Evolutionary conservation across 2,113 vertebrate genomes (phyloP).

Genomic region (Laticauda colubrina): DNA sequence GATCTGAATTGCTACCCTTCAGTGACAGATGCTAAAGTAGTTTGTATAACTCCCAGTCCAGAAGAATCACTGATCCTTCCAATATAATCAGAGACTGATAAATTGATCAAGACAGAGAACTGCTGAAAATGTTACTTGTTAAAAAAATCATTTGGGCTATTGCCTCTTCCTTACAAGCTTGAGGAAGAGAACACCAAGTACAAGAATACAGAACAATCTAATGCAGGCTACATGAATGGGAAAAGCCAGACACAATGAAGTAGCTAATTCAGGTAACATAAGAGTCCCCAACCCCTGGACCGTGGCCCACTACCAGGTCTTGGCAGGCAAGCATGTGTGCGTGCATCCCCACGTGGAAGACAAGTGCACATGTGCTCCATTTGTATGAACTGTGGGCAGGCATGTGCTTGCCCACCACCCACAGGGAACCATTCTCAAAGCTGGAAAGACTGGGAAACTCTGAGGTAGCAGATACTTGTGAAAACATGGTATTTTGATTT

Average conservation of each 20-base stretch:
- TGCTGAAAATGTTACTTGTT: constrained; percentile 48
- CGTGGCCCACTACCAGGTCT: not conserved
- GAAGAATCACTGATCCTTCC: constrained; percentile 68
- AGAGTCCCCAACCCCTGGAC: not conserved
- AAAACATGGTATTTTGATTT: not conserved
- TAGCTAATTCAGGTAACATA: not conserved
- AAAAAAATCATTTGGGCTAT: constrained; percentile 50
- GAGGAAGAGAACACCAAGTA: not conserved
- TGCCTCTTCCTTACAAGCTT: constrained; percentile 50
- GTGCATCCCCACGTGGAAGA: not conserved
- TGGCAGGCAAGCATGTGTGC: not conserved
- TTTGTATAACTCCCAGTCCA: constrained; percentile 52
- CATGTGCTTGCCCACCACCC: not conserved
- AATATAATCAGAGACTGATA: constrained; percentile 77
- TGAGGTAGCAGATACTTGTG: not conserved
- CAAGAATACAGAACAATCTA: not conserved
- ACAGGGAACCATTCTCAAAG: not conserved
- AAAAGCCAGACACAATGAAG: not conserved
- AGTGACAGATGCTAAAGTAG: constrained; percentile 61
- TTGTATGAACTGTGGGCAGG: not conserved
- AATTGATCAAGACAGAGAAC: constrained; percentile 58
- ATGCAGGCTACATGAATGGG: no score
- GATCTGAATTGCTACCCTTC: constrained; percentile 63
- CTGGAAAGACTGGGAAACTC: not conserved
- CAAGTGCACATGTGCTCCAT: not conserved